Conservation (phyloP, 2,113 vertebrate genomes). For the Cyrtonyx montezumae region DNA sequence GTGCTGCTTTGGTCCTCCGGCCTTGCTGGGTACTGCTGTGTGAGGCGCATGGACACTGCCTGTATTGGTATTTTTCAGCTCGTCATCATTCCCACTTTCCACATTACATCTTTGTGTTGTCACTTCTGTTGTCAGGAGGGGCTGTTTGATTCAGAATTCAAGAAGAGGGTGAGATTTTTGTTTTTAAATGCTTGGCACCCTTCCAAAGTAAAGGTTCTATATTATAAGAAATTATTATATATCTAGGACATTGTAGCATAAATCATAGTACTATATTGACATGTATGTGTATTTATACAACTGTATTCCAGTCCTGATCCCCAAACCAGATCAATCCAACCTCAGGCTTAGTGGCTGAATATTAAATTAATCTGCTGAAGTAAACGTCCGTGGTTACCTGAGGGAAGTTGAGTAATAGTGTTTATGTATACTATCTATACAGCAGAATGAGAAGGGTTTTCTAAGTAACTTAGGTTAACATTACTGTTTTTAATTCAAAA, state of each 20-base stretch:
- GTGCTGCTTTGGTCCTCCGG: background rate
- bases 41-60: background rate
- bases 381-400: background rate
- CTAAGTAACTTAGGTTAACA: background rate
- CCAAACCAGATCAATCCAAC: background rate
- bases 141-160: background rate
- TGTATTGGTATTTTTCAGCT: background rate
- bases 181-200: background rate
- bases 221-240: background rate
- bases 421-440: background rate
- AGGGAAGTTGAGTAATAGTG: background rate
- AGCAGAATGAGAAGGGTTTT: background rate
- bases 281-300: background rate
- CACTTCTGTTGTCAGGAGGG: background rate
- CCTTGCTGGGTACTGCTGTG: background rate
- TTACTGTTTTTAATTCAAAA: background rate
- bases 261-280: background rate
- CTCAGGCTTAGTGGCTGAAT: background rate
- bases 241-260: background rate
- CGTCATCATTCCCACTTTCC: background rate
- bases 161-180: background rate
- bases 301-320: background rate
- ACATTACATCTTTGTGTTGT: background rate
- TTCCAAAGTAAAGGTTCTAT: constrained; percentile 20
- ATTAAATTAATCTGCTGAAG: background rate